Conservation (phyloP, 1,140 invertebrate genomes). For the Penaeus japonicus region DNA sequence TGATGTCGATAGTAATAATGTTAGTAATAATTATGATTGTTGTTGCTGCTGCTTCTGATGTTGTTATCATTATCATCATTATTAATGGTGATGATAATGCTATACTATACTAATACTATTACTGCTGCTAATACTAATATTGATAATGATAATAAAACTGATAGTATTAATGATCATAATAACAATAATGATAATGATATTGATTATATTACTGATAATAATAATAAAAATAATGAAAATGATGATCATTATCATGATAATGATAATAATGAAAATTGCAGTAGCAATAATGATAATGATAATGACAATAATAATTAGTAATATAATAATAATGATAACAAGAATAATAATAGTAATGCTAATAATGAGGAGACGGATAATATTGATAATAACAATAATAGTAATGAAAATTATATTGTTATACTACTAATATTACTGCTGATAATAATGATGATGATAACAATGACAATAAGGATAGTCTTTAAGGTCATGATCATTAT, state of each 20-base stretch:
- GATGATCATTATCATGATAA: slow-evolving; percentile 10
- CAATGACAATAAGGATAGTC: no score
- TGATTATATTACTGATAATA: slow-evolving; percentile 8
- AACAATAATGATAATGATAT: slow-evolving; percentile 13
- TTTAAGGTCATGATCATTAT: no score
- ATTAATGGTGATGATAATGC: no score
- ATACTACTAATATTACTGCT: no score
- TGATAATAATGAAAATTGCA: neutral
- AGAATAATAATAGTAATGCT: slow-evolving; percentile 7
- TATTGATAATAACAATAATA: neutral
- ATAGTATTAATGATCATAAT: slow-evolving; percentile 1
- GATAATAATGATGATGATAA: no score
- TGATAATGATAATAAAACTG: no score
- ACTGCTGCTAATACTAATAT: no score
- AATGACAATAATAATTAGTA: slow-evolving; percentile 14
- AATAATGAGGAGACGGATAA: neutral
- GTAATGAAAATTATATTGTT: slow-evolving; percentile 16
- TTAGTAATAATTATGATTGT: no score
- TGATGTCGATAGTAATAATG: no score
- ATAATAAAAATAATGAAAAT: slow-evolving; percentile 19
- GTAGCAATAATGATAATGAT: slow-evolving; percentile 16
- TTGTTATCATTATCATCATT: no score
- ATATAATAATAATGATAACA: neutral
- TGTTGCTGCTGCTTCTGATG: no score
- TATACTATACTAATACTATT: no score